phyloP scores from a whole-genome alignment of 2,113 vertebrate species.

The Lepus europaeus region DNA sequence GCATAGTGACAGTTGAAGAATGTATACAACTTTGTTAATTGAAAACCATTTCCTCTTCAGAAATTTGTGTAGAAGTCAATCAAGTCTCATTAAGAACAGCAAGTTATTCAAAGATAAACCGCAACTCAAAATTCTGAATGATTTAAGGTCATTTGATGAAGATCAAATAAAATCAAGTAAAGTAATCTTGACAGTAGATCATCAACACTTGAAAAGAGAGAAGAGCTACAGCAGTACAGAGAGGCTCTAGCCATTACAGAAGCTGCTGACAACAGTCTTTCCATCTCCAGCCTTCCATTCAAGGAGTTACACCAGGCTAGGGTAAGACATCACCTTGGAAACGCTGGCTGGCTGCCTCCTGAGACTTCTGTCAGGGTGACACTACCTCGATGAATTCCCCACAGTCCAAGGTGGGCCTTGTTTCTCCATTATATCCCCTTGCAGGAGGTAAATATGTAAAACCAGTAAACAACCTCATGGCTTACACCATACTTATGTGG shows the following conservation, averaged over 20 bases:
- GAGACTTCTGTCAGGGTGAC: background rate
- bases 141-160: background rate
- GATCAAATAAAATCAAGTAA: background rate
- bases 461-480: background rate
- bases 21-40: background rate
- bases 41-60: background rate
- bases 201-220: background rate
- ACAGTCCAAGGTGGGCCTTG: background rate
- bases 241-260: background rate
- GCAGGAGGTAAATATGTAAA: background rate
- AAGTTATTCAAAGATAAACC: conserved; percentile 35
- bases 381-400: background rate
- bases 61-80: background rate
- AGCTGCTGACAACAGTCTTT: background rate
- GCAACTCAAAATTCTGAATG: background rate
- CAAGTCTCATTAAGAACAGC: background rate
- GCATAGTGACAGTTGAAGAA: background rate
- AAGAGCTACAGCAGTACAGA: background rate
- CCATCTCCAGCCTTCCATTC: background rate
- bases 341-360: background rate
- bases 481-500: background rate
- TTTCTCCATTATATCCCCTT: background rate
- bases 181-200: background rate
- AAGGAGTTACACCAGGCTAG: background rate
- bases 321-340: background rate